A percentile compares a stretch with the other conserved stretches of the same genome.
Conservation (phyloP, 2,113 vertebrate genomes). For the Takifugu bimaculatus region DNA sequence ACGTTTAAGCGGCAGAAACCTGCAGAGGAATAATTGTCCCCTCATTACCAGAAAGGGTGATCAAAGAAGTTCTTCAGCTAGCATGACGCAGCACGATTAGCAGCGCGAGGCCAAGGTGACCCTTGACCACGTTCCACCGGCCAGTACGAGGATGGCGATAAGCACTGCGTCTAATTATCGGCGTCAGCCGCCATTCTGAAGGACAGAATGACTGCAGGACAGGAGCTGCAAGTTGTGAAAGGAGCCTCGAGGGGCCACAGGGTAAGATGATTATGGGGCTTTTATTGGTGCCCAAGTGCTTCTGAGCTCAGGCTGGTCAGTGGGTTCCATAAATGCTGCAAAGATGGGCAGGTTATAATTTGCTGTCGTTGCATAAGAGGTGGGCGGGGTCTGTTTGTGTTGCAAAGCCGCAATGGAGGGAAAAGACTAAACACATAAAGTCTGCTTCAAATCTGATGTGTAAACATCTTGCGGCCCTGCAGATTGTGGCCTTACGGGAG, state of each 20-base stretch:
- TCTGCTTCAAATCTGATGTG: background rate
- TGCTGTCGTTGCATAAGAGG: constrained; percentile 6
- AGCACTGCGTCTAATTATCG: no score
- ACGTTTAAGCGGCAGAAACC: constrained; percentile 10
- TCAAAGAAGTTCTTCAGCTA: background rate
- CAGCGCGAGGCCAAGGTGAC: no score
- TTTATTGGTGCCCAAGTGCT: constrained; percentile 4
- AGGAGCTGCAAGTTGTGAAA: no score
- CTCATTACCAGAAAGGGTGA: constrained; percentile 42
- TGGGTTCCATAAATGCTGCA: constrained; percentile 15
- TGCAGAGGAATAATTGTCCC: constrained; percentile 21
- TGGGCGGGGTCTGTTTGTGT: background rate
- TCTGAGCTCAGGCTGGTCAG: constrained; percentile 1
- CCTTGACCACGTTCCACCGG: no score
- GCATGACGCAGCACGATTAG: no score
- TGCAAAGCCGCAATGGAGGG: background rate
- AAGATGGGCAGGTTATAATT: constrained; percentile 19
- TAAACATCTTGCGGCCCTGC: constrained; percentile 47
- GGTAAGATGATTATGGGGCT: constrained; percentile 45
- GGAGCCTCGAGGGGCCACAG: constrained; percentile 1
- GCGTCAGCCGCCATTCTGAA: no score
- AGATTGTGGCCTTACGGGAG: constrained; percentile 96
- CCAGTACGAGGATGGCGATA: no score
- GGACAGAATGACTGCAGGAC: no score
- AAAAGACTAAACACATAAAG: background rate